Evolutionary conservation across 2,888 invertebrate species (phyloP), one percentile per base, ranked within the genome.

Genomic region (Branchellion lobata): DNA sequence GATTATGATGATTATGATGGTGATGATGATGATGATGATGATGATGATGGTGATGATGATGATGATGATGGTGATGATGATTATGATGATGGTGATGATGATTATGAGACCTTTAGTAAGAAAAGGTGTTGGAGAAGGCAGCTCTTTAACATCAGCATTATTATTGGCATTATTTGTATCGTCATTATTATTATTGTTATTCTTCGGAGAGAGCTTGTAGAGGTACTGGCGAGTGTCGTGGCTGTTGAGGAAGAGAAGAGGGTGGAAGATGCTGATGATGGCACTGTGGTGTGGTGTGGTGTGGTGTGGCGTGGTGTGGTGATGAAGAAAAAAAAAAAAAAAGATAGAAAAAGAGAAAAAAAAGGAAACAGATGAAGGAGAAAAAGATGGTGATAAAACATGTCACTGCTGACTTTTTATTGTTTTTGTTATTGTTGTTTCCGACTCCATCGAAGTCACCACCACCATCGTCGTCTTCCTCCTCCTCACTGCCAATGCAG

Each of bases 181-280:
- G n/a, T 57, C 24, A 24, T 57, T 57, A 24, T 57, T 57, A 57
- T 57, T 57, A 57, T 57, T 57, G 24, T 57, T 57, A 57, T 57
- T 57, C 3, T 18, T 24, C 11, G 24, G 14, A 77, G 92, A 91
- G 74, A 98, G 90, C 85, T 95, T 94, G 87, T 97, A 99, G 2
- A 99, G 90, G 89, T 95, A 98, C 87, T 98, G 98, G 79, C 96
- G 92, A 83, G 95, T 93, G 84, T 95, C 94, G 86, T 93, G 92
- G 0, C 95, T 92, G 85, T 95, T 94, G 79, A 99, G 89, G 86
- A 85, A 86, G 82, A 89, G 87, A 77, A 88, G 87, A 47, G 85
- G 85, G 24, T 88, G 88, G 85, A 89, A 89, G 31, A 88, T 85
- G 29, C 57, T 65, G 36, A n/a, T 11, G 33, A 18, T 31, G n/a